These are phyloP conservation scores for Catharus ustulatus DNA, from an alignment of 2,797 vertebrate species.

Conservation along the genomic window DNA sequence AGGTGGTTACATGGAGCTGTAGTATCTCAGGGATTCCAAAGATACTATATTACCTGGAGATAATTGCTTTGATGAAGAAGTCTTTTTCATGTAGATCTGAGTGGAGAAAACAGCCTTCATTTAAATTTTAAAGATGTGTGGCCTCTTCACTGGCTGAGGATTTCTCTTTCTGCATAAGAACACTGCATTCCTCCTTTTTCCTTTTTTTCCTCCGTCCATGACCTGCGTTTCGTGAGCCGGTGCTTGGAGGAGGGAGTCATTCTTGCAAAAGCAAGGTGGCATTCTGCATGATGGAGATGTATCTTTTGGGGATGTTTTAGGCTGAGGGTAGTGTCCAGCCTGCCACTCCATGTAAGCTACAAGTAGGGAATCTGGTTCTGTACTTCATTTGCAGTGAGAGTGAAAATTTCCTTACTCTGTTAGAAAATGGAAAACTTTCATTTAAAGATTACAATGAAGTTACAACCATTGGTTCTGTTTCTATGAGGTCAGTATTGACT, in stretches of 20 bases:
- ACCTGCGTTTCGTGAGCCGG: not conserved
- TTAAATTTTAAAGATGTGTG: not conserved
- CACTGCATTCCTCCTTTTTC: not conserved
- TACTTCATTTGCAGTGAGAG: not conserved
- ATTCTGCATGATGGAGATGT: not conserved
- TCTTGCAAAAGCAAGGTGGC: not conserved
- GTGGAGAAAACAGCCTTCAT: constrained; percentile 1
- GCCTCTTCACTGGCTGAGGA: not conserved
- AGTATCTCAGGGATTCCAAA: constrained; percentile 53
- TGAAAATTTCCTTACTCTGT: not conserved
- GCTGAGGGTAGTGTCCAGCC: not conserved
- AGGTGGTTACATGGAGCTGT: not conserved
- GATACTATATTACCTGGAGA: not conserved
- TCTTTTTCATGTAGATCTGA: not conserved
- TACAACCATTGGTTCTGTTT: rapidly evolving
- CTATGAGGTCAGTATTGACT: not conserved
- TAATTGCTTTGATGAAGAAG: not conserved
- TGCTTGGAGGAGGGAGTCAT: not conserved
- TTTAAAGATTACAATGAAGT: not conserved
- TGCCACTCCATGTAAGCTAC: not conserved
- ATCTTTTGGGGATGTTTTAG: not conserved
- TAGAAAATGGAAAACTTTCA: not conserved
- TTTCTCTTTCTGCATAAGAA: not conserved
- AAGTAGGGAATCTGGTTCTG: constrained; percentile 3
- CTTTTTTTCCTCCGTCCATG: rapidly evolving